Base-by-base conservation (phyloP, 2,888 invertebrate species). In the Drosophila peninsularis region DNA sequence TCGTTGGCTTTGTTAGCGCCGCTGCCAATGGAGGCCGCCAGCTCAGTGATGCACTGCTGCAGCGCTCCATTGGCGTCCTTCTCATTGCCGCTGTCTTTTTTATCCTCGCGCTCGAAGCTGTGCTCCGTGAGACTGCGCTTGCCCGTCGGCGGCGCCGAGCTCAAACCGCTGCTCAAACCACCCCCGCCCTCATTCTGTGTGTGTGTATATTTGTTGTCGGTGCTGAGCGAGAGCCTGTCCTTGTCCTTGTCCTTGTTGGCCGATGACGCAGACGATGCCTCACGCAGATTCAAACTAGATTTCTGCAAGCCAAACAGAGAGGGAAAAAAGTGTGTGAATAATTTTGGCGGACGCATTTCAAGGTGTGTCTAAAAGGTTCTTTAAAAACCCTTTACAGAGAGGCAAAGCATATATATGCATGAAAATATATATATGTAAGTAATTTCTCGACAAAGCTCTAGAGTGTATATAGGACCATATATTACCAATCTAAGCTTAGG, bases 21-120 rank as follows among this genome's bases (percentile, higher is more conserved):
- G 63, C 50, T 72, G 47, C 80, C 79, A 62, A 90, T 90, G 55
- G 92, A 93, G 55, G 93, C 94, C 41, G 95, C 95, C 77, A 96
- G 92, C 90, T 96, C 96, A 84, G 94, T 95, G 80, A 96, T 95
- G 90, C 96, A 96, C 92, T 96, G 95, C 81, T 93, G 92, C 52
- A 92, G 83, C 21, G 92, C 92, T 36, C 92, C 92, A 77, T 93
- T 90, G 54, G 90, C 87, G 66, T 91, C 91, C 79, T 92, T 91
- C 77, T 92, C 89, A 13, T 90, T 91, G 58, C 91, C 91, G 32
- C 87, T 87, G 86, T 90, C 92, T 85, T 92, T 91, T 66, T 92
- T 91, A 50, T 91, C 91, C 62, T 81, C 85, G 6, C 88, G 83
- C 56, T 90, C 91, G 52, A 82, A 90, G 61, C 75, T 83, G 49